Evolutionary conservation across 2,888 invertebrate species (phyloP), one percentile per base, ranked within the genome.

Genomic region (Tuberolachnus salignus): DNA sequence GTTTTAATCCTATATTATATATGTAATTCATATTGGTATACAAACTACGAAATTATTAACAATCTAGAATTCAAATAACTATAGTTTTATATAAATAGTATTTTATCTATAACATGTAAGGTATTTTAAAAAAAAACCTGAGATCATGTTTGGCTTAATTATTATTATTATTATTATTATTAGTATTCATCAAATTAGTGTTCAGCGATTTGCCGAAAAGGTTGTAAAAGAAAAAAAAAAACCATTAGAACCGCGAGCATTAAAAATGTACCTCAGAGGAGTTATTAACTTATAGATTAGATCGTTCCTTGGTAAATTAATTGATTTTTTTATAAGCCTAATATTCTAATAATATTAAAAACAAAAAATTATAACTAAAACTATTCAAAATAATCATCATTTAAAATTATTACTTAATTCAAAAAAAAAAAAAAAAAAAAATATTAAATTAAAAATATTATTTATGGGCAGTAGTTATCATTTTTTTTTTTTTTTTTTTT

Each of bases 401-500:
- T 49, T 71, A 19, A 51, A 61, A 49, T 51, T 51, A 51, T 34
- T 34, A 34, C 34, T 34, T 34, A 34, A 4, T 34, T 34, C 3
- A 34, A 4, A 34, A 34, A 34, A 34, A 34, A 34, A 34, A 34
- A 34, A 34, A 34, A 34, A 34, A 34, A 34, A 34, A 34, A 34
- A 34, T n/a, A n/a, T n/a, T n/a, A n/a, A n/a, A n/a, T n/a, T n/a
- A 34, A 51, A 73, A 63, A 51, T 10, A 53, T 21, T 42, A 42
- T 63, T 21, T 42, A 42, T 63, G 34, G 73, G 73, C 73, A 73
- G 73, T 73, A 63, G 34, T 63, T n/a, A 71, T 71, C 11, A 71
- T 46, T 59, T 57, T n/a, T n/a, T n/a, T n/a, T n/a, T n/a, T n/a
- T n/a, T n/a, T n/a, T n/a, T n/a, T n/a, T n/a, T n/a, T n/a, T 57